Conservation (phyloP, 2,797 vertebrate species). For the Diplodus puntazzo region DNA sequence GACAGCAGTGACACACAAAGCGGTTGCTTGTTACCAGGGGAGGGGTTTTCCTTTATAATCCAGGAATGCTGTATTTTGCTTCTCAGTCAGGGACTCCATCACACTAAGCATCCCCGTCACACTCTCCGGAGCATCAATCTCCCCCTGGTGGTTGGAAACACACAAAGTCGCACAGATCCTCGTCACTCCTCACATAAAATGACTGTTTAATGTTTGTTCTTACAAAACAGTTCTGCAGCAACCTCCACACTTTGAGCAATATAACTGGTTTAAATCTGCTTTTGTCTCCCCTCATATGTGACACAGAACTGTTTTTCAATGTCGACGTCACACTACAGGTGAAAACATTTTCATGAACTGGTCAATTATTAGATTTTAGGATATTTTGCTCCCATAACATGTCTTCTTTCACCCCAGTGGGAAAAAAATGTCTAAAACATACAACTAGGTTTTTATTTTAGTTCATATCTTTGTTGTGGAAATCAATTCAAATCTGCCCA, state of each 20-base stretch:
- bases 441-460: too few relatives aligned
- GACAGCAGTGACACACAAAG: neutral
- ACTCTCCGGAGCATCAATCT: constrained; percentile 50
- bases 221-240: too few relatives aligned
- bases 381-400: too few relatives aligned
- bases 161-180: constrained; percentile 1
- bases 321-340: too few relatives aligned
- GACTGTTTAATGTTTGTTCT: neutral
- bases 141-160: constrained; percentile 63
- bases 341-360: neutral
- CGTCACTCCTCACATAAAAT: neutral
- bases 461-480: too few relatives aligned
- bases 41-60: constrained; percentile 58
- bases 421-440: too few relatives aligned
- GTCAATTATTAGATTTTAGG: too few relatives aligned
- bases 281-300: neutral
- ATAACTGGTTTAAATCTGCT: neutral
- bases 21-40: constrained; percentile 61
- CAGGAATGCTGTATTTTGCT: constrained; percentile 66
- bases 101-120: constrained; percentile 61
- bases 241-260: neutral
- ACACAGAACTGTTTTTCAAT: too few relatives aligned
- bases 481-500: too few relatives aligned
- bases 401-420: too few relatives aligned
- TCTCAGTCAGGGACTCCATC: constrained; percentile 61